These are phyloP conservation scores for Drosophila pseudoobscura DNA, from an alignment of 1,140 invertebrate genomes.

Conservation along the genomic window DNA sequence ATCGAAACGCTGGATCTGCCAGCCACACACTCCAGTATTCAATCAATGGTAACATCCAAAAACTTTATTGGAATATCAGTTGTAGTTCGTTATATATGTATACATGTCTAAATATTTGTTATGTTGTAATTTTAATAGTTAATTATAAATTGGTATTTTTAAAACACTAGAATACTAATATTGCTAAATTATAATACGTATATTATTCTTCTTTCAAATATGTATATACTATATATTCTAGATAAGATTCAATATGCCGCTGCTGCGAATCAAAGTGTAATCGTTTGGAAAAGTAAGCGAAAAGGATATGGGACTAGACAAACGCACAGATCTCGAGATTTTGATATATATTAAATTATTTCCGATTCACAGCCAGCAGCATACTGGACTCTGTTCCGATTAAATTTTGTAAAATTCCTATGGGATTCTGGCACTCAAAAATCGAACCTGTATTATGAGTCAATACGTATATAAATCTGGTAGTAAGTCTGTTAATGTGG, in stretches of 20 bases:
- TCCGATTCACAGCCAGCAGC: constrained; percentile 37
- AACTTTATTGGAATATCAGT: constrained; percentile 42
- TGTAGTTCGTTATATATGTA: constrained; percentile 13
- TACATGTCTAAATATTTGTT: not conserved
- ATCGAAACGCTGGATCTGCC: too few species aligned
- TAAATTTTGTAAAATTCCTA: constrained; percentile 39
- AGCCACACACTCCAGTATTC: too few species aligned
- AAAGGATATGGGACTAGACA: constrained; percentile 12
- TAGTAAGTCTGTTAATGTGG: constrained; percentile 42
- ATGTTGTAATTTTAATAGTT: constrained; percentile 25
- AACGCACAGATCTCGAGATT: constrained; percentile 3
- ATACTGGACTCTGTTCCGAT: constrained; percentile 13
- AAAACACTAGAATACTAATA: constrained; percentile 38
- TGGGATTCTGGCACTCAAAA: constrained; percentile 59
- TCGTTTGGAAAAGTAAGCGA: constrained; percentile 2
- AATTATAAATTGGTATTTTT: constrained; percentile 31
- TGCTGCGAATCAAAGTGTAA: constrained; percentile 8
- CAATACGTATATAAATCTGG: constrained; percentile 45
- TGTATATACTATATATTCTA: constrained; percentile 24
- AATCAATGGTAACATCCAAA: constrained; percentile 50
- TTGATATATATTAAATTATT: constrained; percentile 7
- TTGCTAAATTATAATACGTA: constrained; percentile 53
- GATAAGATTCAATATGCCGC: constrained; percentile 33
- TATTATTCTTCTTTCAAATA: constrained; percentile 28
- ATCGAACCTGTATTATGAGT: constrained; percentile 46